Evolutionary conservation across 2,888 invertebrate genomes (phyloP).

Genomic region (Theretra japonica): DNA sequence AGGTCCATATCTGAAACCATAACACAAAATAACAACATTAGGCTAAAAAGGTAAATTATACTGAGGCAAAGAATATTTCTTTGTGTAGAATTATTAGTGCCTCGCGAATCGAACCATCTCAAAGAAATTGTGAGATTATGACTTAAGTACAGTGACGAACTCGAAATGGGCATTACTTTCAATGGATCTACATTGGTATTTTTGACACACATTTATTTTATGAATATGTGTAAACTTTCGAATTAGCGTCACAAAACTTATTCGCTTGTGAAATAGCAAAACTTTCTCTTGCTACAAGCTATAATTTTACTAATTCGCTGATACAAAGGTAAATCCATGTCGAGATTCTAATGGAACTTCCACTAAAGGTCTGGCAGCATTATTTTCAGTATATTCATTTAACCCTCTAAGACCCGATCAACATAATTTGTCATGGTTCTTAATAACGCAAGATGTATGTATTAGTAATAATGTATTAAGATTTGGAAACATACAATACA

Average conservation of each 20-base stretch:
- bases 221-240: not conserved
- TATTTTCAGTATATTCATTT: not conserved
- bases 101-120: conserved; percentile 59
- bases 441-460: no score
- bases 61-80: conserved; percentile 10
- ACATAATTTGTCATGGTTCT: not conserved
- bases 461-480: not conserved
- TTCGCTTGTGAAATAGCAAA: not conserved
- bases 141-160: conserved; percentile 18
- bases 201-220: not conserved
- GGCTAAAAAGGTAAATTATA: not conserved
- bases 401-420: not conserved
- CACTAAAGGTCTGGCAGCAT: not conserved
- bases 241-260: no score
- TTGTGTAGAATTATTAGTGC: conserved; percentile 43
- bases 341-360: not conserved
- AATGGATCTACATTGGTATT: not conserved
- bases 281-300: not conserved
- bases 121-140: not conserved
- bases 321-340: conserved; percentile 3
- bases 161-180: conserved; percentile 2
- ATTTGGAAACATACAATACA: not conserved
- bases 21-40: conserved; percentile 35
- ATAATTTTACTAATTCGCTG: not conserved
- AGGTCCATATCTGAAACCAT: conserved; percentile 74